phyloP scores from a whole-genome alignment of 2,888 invertebrate genomes.

The Conus canariensis region DNA sequence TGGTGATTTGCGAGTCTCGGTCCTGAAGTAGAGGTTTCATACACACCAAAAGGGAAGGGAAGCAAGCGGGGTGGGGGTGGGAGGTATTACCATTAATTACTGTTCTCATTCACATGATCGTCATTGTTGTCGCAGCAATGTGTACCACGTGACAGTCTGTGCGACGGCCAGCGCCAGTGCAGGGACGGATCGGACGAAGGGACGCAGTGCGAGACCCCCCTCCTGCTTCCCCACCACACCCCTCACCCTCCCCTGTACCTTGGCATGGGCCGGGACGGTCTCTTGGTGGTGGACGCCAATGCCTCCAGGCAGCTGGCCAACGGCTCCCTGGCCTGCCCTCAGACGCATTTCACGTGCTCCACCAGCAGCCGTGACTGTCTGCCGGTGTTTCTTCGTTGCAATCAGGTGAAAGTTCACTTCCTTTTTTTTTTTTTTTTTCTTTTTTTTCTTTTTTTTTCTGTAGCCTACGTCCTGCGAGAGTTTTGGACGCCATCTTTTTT shows the following conservation, averaged over 20 bases:
- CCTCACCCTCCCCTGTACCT: slow-evolving; percentile 16
- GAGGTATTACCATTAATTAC: no score
- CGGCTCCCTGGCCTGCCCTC: background rate
- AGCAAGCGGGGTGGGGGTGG: no score
- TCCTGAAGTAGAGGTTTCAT: no score
- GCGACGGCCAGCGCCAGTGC: slow-evolving; percentile 17
- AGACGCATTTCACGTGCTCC: slow-evolving; percentile 30
- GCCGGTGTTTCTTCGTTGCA: background rate
- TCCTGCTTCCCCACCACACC: background rate
- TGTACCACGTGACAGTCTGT: background rate
- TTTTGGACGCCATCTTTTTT: background rate
- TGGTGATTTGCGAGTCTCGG: no score
- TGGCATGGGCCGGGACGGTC: background rate
- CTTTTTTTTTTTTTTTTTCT: background rate
- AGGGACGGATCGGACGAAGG: background rate
- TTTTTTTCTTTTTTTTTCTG: background rate
- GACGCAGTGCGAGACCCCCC: slow-evolving; percentile 4
- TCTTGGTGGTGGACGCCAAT: background rate
- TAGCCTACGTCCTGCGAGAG: background rate
- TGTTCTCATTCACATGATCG: no score
- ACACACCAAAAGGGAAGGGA: no score
- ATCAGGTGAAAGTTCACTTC: background rate
- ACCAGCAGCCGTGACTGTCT: slow-evolving; percentile 8
- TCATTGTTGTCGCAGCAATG: background rate
- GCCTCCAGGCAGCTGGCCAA: background rate